Evolutionary conservation across 1,140 invertebrate genomes (phyloP).

Genomic region (Pomacea maculata): DNA sequence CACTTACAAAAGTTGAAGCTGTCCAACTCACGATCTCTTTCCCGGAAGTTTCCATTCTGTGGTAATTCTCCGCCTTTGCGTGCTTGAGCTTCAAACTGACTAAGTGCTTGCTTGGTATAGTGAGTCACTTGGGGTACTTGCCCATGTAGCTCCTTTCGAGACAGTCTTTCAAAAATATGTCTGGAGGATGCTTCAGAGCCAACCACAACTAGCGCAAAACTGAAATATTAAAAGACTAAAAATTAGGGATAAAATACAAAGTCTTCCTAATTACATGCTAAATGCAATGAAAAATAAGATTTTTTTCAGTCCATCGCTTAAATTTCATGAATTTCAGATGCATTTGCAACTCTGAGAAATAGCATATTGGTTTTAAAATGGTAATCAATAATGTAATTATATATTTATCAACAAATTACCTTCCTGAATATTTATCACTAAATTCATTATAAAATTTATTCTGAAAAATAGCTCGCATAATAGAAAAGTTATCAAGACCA

Average conservation of each 20-base stretch:
- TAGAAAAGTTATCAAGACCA: background rate
- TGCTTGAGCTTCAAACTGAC: slow-evolving; percentile 70
- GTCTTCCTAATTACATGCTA: background rate
- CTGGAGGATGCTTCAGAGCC: slow-evolving; percentile 88
- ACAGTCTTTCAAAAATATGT: slow-evolving; percentile 88
- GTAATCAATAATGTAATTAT: too few relatives aligned
- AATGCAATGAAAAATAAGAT: too few relatives aligned
- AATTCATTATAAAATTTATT: too few relatives aligned
- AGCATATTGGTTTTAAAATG: too few relatives aligned
- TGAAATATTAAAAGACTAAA: slow-evolving; percentile 29
- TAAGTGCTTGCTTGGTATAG: slow-evolving; percentile 90
- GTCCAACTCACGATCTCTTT: slow-evolving; percentile 11
- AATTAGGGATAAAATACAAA: background rate
- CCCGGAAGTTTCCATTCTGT: slow-evolving; percentile 42
- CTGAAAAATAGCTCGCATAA: background rate
- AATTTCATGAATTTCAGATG: too few relatives aligned
- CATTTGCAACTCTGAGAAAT: too few relatives aligned
- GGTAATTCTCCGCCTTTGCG: slow-evolving; percentile 59
- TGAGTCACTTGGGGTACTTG: slow-evolving; percentile 93
- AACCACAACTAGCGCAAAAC: slow-evolving; percentile 63
- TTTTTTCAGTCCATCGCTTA: too few relatives aligned
- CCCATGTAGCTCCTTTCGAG: slow-evolving; percentile 94
- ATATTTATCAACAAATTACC: too few relatives aligned
- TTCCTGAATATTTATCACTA: too few relatives aligned
- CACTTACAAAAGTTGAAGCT: too few relatives aligned